phyloP scores from a whole-genome alignment of 2,797 vertebrate species.

The Artibeus lituratus region DNA sequence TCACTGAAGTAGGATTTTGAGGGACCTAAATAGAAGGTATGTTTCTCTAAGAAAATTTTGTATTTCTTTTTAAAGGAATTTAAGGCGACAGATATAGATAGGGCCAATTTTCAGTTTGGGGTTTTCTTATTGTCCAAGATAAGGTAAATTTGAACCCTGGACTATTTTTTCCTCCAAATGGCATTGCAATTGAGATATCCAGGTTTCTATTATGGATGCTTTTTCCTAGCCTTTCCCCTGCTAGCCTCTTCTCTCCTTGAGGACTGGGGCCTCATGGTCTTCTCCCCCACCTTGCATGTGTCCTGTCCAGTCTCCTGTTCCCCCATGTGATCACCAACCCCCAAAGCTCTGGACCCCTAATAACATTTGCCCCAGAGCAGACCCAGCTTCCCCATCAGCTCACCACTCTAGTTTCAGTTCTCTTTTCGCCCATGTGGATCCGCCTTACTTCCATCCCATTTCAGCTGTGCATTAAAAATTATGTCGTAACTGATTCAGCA shows the following conservation, averaged over 20 bases:
- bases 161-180: background rate
- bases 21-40: background rate
- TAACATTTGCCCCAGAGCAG: background rate
- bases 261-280: background rate
- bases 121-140: background rate
- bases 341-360: background rate
- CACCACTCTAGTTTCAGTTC: background rate
- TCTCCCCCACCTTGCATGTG: background rate
- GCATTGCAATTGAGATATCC: background rate
- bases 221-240: background rate
- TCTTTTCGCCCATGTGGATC: slow-evolving; percentile 21
- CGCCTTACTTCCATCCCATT: background rate
- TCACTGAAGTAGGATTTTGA: background rate
- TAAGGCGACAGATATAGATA: background rate
- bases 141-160: background rate
- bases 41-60: background rate
- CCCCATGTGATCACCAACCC: background rate
- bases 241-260: background rate
- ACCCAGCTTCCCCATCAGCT: background rate
- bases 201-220: background rate
- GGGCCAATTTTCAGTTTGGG: background rate
- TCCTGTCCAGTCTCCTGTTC: background rate
- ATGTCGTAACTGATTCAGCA: slow-evolving; percentile 1
- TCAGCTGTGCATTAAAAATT: slow-evolving; percentile 36
- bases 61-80: background rate